These are phyloP conservation scores for Fratercula arctica DNA, from an alignment of 2,797 vertebrate genomes.

Conservation along the genomic window DNA sequence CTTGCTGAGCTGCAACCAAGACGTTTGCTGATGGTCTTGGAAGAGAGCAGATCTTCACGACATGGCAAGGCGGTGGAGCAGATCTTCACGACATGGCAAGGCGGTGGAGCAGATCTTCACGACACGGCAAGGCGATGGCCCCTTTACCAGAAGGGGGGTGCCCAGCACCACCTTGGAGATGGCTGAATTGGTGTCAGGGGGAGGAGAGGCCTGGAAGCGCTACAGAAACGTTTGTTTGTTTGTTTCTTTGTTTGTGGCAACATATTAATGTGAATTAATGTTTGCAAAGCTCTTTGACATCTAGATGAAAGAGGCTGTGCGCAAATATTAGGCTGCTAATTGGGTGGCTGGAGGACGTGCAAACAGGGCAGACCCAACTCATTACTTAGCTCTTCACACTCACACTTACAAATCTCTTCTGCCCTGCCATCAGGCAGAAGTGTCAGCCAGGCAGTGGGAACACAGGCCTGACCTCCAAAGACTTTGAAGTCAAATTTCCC, in stretches of 20 bases:
- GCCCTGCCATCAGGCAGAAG: not conserved
- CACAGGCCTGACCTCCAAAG: not conserved
- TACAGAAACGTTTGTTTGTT: not conserved
- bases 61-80: accelerated
- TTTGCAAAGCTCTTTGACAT: constrained; percentile 41
- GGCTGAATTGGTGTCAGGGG: accelerated
- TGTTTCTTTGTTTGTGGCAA: constrained; percentile 12
- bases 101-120: not conserved
- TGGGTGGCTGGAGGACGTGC: constrained; percentile 17
- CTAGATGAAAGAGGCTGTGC: constrained; percentile 15
- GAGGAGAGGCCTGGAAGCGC: not conserved
- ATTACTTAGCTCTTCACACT: not conserved
- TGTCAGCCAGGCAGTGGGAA: not conserved
- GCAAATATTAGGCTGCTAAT: constrained; percentile 36
- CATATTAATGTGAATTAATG: constrained; percentile 12
- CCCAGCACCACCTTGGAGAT: not conserved
- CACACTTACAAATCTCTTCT: not conserved
- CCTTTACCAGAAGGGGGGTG: not conserved
- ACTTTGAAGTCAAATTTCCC: not conserved
- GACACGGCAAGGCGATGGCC: accelerated
- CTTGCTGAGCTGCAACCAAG: not conserved
- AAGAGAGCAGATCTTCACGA: not conserved
- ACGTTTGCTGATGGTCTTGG: not conserved
- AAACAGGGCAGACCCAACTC: not conserved
- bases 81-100: no score